These are phyloP conservation scores for Hyalella azteca DNA, from an alignment of 2,888 invertebrate species.

Conservation along the genomic window DNA sequence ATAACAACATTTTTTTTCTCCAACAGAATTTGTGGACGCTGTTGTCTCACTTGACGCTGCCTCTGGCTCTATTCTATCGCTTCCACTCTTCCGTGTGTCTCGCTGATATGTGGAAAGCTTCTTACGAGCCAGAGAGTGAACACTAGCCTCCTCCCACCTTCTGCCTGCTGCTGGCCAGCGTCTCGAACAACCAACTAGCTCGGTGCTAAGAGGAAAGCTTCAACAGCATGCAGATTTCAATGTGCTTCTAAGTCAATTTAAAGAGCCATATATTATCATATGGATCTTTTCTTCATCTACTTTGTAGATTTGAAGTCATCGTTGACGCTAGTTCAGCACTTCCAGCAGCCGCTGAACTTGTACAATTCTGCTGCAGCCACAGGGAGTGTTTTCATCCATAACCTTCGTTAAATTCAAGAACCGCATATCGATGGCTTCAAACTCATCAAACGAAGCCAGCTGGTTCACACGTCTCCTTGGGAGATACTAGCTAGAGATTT, in stretches of 20 bases:
- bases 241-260: slow-evolving; percentile 34
- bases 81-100: slow-evolving; percentile 94
- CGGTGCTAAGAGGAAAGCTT: slow-evolving; percentile 21
- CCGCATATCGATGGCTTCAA: not conserved
- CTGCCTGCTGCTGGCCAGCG: slow-evolving; percentile 26
- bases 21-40: slow-evolving; percentile 70
- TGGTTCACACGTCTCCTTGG: not conserved
- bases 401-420: not conserved
- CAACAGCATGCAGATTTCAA: not conserved
- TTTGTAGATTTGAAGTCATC: slow-evolving; percentile 24
- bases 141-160: slow-evolving; percentile 42
- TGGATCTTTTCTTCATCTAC: slow-evolving; percentile 24
- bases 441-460: too few relatives aligned
- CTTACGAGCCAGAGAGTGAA: slow-evolving; percentile 68
- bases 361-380: not conserved
- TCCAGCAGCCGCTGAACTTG: not conserved
- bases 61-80: slow-evolving; percentile 93
- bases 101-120: slow-evolving; percentile 95
- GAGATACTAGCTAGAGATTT: not conserved
- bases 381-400: not conserved
- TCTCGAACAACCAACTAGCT: not conserved
- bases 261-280: not conserved
- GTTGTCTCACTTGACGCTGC: slow-evolving; percentile 75
- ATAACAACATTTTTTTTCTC: not conserved
- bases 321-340: slow-evolving; percentile 11